Percentiles rank a stretch among this genome's conserved stretches.
These are phyloP conservation scores for Vespertilio murinus DNA, from an alignment of 2,797 vertebrate species.

Conservation along the genomic window DNA sequence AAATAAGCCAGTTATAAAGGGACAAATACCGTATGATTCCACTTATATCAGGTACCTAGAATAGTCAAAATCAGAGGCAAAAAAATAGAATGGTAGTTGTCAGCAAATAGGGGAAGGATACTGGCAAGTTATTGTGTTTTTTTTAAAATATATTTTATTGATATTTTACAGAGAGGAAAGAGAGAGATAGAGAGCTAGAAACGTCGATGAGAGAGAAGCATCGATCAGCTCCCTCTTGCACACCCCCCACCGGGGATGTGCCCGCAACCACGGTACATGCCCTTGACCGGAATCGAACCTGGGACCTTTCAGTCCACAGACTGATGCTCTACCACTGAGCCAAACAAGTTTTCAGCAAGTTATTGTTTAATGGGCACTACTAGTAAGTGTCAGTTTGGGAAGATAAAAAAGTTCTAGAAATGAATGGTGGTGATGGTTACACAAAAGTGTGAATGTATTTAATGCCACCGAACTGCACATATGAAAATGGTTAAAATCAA, in stretches of 20 bases:
- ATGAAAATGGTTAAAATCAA: not conserved
- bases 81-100: not conserved
- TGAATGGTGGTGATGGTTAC: not conserved
- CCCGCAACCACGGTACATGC: no score
- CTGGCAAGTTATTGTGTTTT: not conserved
- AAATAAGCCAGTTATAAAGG: not conserved
- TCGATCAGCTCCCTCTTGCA: no score
- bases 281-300: no score
- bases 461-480: not conserved
- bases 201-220: no score
- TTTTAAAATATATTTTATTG: no score
- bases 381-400: not conserved
- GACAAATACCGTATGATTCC: not conserved
- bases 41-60: not conserved
- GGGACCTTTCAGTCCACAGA: no score
- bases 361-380: not conserved
- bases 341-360: no score
- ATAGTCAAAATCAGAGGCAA: not conserved
- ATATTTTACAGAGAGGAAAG: no score
- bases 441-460: not conserved
- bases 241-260: no score
- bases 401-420: not conserved
- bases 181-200: no score
- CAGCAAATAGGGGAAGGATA: not conserved
- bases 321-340: no score